Evolutionary conservation across 1,140 invertebrate genomes (phyloP).

Genomic region (Bombus sylvicola): DNA sequence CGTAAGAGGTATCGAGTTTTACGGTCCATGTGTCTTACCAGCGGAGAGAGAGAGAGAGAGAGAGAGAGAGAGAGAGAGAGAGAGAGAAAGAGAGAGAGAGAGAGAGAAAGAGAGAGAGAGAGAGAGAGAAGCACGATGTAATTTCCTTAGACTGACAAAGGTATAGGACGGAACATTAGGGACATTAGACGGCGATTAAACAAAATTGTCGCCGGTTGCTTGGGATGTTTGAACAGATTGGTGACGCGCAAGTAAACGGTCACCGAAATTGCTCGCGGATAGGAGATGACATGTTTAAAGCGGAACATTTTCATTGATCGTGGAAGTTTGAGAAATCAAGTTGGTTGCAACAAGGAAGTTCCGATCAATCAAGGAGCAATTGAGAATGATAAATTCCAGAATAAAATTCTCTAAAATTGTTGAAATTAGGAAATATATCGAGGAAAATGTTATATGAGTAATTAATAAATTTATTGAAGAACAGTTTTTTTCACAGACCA

Average conservation of each 20-base stretch:
- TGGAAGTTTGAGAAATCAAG: neutral
- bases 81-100: neutral
- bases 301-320: slow-evolving; percentile 26
- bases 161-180: slow-evolving; percentile 61
- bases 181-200: slow-evolving; percentile 64
- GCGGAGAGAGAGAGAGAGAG: neutral
- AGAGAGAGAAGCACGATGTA: slow-evolving; percentile 13
- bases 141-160: slow-evolving; percentile 60
- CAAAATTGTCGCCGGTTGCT: slow-evolving; percentile 58
- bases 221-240: slow-evolving; percentile 31
- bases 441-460: too few relatives aligned
- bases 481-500: too few relatives aligned
- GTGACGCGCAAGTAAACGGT: slow-evolving; percentile 15
- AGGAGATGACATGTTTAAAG: slow-evolving; percentile 2
- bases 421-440: neutral
- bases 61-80: neutral
- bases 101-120: neutral
- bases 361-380: neutral
- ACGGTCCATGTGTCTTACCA: slow-evolving; percentile 49
- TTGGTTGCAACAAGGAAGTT: too few relatives aligned
- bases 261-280: slow-evolving; percentile 12
- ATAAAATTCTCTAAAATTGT: neutral
- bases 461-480: too few relatives aligned
- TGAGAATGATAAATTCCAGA: neutral
- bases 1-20: slow-evolving; percentile 60